Conservation (phyloP, 2,888 invertebrate genomes). For the Ptychoptera contaminata region DNA sequence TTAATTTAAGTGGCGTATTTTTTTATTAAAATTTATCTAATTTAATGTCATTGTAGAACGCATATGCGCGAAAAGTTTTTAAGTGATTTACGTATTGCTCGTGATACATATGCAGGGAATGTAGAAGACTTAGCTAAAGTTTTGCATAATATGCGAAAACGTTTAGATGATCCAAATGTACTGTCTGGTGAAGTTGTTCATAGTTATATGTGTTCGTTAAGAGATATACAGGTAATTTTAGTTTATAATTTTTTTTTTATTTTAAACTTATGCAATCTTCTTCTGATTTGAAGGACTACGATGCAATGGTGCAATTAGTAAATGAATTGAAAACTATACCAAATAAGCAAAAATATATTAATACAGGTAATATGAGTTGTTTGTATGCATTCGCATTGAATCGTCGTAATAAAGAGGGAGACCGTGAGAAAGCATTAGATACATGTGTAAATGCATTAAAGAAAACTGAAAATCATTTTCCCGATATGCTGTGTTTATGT, state of each 20-base stretch:
- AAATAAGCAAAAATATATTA: constrained; percentile 72
- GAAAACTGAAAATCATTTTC: constrained; percentile 86
- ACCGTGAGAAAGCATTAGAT: constrained; percentile 81
- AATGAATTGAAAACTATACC: constrained; percentile 85
- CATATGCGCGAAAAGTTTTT: constrained; percentile 97
- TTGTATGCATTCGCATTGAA: constrained; percentile 96
- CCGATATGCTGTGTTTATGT: constrained; percentile 93
- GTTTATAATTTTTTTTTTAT: too few relatives aligned
- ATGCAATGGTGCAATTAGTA: constrained; percentile 92
- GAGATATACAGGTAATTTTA: constrained; percentile 54
- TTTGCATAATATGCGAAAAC: constrained; percentile 75
- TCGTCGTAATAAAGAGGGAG: constrained; percentile 84
- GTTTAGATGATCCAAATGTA: constrained; percentile 93
- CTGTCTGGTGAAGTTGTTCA: constrained; percentile 91
- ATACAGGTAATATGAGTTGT: constrained; percentile 80
- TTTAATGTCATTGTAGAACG: constrained; percentile 43
- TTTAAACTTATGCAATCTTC: too few relatives aligned
- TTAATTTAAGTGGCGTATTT: constrained; percentile 5
- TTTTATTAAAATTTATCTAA: neutral
- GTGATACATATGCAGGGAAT: constrained; percentile 66
- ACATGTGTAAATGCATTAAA: constrained; percentile 85
- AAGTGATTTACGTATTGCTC: constrained; percentile 78
- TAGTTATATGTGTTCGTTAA: constrained; percentile 81
- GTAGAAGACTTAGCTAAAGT: constrained; percentile 58
- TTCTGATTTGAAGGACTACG: constrained; percentile 78